Base-by-base conservation (phyloP, 2,797 vertebrate species). In the Rallus crepitans region DNA sequence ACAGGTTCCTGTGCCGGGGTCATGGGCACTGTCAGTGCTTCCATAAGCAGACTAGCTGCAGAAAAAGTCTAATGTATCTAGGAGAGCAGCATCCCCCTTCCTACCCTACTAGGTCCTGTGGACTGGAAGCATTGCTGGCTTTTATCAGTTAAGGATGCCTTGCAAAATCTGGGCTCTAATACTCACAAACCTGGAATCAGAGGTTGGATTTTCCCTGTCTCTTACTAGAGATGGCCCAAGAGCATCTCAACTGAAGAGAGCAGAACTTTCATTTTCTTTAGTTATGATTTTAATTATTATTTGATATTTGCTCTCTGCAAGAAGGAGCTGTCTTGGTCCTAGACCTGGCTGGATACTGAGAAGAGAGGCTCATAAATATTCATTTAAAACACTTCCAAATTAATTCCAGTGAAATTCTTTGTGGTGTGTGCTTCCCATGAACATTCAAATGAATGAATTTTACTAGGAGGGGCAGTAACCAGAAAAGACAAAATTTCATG, bases 341-440 rank as follows among this genome's bases (percentile, higher is more conserved):
- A 72, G 64, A 66, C 66, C 42, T 87, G 47, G 42, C 35, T 92
- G 60, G 73, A 70, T 28, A 70, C 17, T 60, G 50, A 73, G 64
- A 80, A 72, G 31, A 85, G 90, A 68, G 14, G 14, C 31, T 93
- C 48, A 87, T 89, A 90, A 89, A 83, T 89, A 86, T 69, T 69
- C 7, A 89, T 90, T 75, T 69, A 4, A 73, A 80, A 65, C 21
- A 47, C 9, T 66, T 88, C 24, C 45, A 73, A 61, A 88, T 89
- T 87, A 89, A 87, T 84, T 90, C 78, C 56, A 71, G 50, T 39
- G 35, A 40, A 92, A 40, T 94, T 86, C 18, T 15, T 66, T 56
- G 42, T 79, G 70, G 19, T 2, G 91, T 94, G 89, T 73, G 8
- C 64, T 95, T 88, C 71, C 73, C 42, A 39, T 0, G 0, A 93